Evolutionary conservation across 2,888 invertebrate genomes (phyloP).

Genomic region (Stenurella melanura): DNA sequence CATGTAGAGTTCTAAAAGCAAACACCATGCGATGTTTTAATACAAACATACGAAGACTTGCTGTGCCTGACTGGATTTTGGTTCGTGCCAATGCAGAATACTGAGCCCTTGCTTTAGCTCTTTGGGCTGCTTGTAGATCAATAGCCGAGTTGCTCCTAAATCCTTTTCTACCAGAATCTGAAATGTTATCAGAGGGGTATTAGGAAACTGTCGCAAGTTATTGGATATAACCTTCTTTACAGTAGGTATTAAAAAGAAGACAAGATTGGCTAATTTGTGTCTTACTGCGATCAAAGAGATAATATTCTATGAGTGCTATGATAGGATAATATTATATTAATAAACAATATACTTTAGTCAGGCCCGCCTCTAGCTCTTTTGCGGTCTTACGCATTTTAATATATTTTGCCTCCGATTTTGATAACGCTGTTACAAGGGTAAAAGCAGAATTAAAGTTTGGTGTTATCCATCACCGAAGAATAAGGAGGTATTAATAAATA

Average conservation of each 20-base stretch:
- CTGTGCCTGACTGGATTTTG: slow-evolving; percentile 80
- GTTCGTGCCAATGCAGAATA: slow-evolving; percentile 88
- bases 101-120: slow-evolving; percentile 88
- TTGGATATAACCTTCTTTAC: neutral
- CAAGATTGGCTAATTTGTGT: neutral
- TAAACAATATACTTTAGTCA: too few species aligned
- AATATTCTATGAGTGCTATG: too few species aligned
- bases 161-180: slow-evolving; percentile 72
- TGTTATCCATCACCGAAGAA: too few species aligned
- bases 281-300: neutral
- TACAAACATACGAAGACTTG: slow-evolving; percentile 83
- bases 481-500: too few species aligned
- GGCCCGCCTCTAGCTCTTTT: too few species aligned
- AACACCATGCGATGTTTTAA: slow-evolving; percentile 28
- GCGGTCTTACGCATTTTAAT: too few species aligned
- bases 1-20: slow-evolving; percentile 49
- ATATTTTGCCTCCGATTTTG: too few species aligned
- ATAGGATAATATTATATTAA: too few species aligned
- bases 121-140: slow-evolving; percentile 92
- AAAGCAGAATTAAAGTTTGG: too few species aligned
- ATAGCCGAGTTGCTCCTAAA: slow-evolving; percentile 94
- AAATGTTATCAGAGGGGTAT: slow-evolving; percentile 38
- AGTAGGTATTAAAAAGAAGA: neutral
- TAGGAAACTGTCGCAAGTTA: neutral
- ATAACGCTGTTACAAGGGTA: too few species aligned